Evolutionary conservation across 2,888 invertebrate genomes (phyloP).

Genomic region (Notocelia uddmanniana): DNA sequence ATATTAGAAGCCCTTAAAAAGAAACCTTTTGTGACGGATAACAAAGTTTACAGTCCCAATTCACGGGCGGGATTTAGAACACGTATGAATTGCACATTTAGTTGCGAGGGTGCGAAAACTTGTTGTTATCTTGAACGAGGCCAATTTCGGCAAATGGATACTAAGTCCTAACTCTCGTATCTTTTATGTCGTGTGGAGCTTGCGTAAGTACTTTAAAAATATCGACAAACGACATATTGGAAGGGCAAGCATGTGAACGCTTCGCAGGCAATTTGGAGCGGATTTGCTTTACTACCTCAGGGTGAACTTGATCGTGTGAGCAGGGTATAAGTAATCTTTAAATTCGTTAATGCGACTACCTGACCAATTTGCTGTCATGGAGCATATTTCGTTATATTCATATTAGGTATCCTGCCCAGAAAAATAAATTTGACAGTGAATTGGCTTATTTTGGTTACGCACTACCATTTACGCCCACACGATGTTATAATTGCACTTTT

Average conservation of each 20-base stretch:
- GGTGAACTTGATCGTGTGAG: slow-evolving; percentile 53
- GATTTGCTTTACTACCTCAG: slow-evolving; percentile 76
- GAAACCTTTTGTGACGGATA: slow-evolving; percentile 44
- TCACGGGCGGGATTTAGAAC: slow-evolving; percentile 66
- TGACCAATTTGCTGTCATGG: not conserved
- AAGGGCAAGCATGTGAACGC: slow-evolving; percentile 61
- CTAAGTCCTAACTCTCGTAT: slow-evolving; percentile 85
- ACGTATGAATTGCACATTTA: slow-evolving; percentile 85
- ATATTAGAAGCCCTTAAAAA: slow-evolving; percentile 46
- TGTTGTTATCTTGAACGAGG: slow-evolving; percentile 84
- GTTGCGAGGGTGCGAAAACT: slow-evolving; percentile 84
- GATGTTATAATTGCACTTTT: too few relatives aligned
- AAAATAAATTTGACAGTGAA: not conserved
- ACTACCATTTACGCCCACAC: not conserved
- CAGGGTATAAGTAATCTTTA: slow-evolving; percentile 49
- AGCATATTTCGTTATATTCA: not conserved
- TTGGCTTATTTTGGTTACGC: not conserved
- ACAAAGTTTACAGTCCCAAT: slow-evolving; percentile 54
- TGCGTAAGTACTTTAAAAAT: slow-evolving; percentile 78
- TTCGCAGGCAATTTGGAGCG: slow-evolving; percentile 77
- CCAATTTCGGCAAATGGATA: slow-evolving; percentile 86
- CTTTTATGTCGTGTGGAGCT: slow-evolving; percentile 77
- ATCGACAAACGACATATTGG: slow-evolving; percentile 72
- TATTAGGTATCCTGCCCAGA: too few relatives aligned
- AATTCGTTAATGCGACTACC: slow-evolving; percentile 51